Percentiles rank a stretch among this genome's conserved stretches.
phyloP scores from a whole-genome alignment of 2,888 invertebrate genomes.

The Rhyacophila evoluta region DNA sequence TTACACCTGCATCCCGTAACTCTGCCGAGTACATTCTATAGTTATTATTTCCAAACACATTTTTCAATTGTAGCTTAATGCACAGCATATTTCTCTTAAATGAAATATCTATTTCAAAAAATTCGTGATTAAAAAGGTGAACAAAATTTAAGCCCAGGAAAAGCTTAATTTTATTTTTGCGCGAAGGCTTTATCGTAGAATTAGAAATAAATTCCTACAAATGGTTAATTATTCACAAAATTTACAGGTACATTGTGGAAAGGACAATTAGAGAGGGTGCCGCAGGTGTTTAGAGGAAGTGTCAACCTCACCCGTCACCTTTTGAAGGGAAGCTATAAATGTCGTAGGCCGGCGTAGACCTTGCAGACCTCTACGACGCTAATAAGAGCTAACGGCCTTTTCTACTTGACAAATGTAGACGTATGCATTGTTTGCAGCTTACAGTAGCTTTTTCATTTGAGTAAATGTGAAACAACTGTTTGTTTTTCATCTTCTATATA shows the following conservation, averaged over 20 bases:
- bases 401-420: neutral
- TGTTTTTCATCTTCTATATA: too few relatives aligned
- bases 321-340: slow-evolving; percentile 12
- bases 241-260: neutral
- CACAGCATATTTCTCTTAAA: too few relatives aligned
- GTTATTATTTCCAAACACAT: too few relatives aligned
- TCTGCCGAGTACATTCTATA: too few relatives aligned
- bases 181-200: neutral
- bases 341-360: neutral
- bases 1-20: too few relatives aligned
- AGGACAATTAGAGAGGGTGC: neutral
- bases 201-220: neutral
- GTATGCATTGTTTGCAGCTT: neutral
- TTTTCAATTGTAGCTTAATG: too few relatives aligned
- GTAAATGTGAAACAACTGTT: too few relatives aligned
- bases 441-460: neutral
- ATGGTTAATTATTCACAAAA: slow-evolving; percentile 7
- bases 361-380: neutral
- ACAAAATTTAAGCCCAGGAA: too few relatives aligned
- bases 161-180: neutral
- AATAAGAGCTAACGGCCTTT: neutral
- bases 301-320: slow-evolving; percentile 3
- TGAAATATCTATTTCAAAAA: too few relatives aligned
- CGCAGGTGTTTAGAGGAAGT: slow-evolving; percentile 9
- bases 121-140: too few relatives aligned